Conservation (phyloP, 2,113 vertebrate genomes). For the Brachypodius melanocephalos region DNA sequence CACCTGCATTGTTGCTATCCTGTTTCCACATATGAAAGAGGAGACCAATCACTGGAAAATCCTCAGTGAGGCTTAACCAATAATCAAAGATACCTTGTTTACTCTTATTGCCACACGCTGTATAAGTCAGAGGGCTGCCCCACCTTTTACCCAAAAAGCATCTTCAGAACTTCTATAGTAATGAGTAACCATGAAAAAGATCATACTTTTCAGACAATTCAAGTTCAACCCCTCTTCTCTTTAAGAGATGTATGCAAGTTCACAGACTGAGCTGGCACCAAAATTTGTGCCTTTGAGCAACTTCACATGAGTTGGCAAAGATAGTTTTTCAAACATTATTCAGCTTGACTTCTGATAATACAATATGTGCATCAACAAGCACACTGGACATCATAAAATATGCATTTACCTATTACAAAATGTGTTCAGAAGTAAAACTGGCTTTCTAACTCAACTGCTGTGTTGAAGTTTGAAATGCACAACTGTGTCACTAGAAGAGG, state of each 20-base stretch:
- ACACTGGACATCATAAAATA: not conserved
- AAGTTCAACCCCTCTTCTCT: not conserved
- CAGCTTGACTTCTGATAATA: not conserved
- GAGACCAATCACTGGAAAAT: not conserved
- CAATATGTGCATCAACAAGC: not conserved
- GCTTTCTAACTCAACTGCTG: not conserved
- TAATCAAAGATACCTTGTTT: not conserved
- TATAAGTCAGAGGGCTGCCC: not conserved
- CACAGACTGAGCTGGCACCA: not conserved
- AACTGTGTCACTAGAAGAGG: not conserved
- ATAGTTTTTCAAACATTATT: not conserved
- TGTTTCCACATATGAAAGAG: not conserved
- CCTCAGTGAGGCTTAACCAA: not conserved
- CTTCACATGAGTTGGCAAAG: not conserved
- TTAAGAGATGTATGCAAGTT: not conserved
- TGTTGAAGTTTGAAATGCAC: not conserved
- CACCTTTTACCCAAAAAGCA: fast-evolving
- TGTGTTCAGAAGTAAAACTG: not conserved
- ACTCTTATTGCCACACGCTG: not conserved
- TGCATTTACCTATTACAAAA: not conserved
- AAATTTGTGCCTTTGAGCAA: not conserved
- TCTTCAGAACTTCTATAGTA: not conserved
- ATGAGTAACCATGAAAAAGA: not conserved
- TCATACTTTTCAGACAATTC: not conserved
- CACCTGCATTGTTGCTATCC: not conserved